These are phyloP conservation scores for Allophyes oxyacanthae DNA, from an alignment of 2,888 invertebrate species.

Conservation along the genomic window DNA sequence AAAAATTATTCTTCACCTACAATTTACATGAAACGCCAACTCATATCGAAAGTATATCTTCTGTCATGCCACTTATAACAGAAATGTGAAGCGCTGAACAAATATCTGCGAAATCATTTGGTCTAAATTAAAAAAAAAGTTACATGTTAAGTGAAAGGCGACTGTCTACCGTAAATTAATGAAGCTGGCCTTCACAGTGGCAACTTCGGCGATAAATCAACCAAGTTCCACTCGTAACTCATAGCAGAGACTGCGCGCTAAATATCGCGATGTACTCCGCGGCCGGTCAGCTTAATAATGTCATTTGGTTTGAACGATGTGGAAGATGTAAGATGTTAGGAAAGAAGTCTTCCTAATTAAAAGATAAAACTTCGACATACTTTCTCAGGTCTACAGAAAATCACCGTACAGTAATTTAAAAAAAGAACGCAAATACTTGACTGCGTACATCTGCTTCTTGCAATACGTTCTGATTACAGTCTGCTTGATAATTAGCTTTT, in stretches of 20 bases:
- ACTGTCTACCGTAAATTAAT: constrained; percentile 48
- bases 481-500: too few relatives aligned
- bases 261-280: constrained; percentile 12
- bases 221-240: constrained; percentile 47
- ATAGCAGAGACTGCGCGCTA: constrained; percentile 24
- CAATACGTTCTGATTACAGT: too few relatives aligned
- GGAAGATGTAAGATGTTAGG: not conserved
- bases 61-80: not conserved
- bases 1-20: not conserved
- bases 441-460: too few relatives aligned
- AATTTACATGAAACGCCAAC: not conserved
- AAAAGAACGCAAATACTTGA: too few relatives aligned
- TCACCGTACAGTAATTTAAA: too few relatives aligned
- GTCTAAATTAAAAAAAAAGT: constrained; percentile 24
- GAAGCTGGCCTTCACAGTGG: constrained; percentile 26
- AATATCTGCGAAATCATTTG: constrained; percentile 25
- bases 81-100: not conserved
- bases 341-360: too few relatives aligned
- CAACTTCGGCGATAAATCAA: constrained; percentile 56
- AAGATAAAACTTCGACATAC: too few relatives aligned
- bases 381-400: too few relatives aligned
- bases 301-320: constrained; percentile 7
- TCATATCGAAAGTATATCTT: too few relatives aligned
- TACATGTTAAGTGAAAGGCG: constrained; percentile 48
- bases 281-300: constrained; percentile 14